Base-by-base conservation (phyloP, 2,113 vertebrate genomes). In the Globicephala melas region DNA sequence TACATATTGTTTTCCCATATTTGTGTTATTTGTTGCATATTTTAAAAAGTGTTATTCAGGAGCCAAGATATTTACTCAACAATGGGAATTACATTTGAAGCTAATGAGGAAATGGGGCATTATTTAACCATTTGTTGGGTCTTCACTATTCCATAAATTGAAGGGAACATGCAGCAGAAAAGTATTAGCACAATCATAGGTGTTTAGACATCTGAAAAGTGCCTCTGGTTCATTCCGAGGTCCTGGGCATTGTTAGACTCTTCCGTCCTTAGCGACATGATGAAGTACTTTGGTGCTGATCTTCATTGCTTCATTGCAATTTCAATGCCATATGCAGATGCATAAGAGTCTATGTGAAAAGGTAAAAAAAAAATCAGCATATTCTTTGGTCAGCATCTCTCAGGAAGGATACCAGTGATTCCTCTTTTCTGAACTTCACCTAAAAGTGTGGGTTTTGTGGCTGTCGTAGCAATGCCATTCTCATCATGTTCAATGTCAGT, bases 401-500 rank as follows among this genome's bases (percentile, higher is more conserved):
- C 60, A 81, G 73, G 3, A 68, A 74, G 6, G 92, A 65, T 89
- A 71, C 53, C 4, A 55, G 73, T 0, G 0, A 82, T 9, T 41
- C 80, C 83, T 98, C 18, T 1, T 97, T 96, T 93, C 84, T 95
- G 97, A 97, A 89, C 97, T 95, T 82, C 65, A 50, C 67, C 4
- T 85, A 83, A 95, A 94, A 97, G 94, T 96, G 93, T 87, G 70
- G 18, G 90, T 97, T 95, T 97, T 96, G 81, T 77, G 96, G 76
- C 62, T 96, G 68, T 93, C 97, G 96, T 80, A 96, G 96, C 26
- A 0, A 79, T 86, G 71, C 47, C 93, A 41, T 97, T 97, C 93
- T 97, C 97, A 95, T 97, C 97, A 97, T 97, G 95, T 95, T 98
- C 96, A 93, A 73, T 97, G 95, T 98, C 95, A 97, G 95, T 96